Conservation (phyloP, 2,797 vertebrate species). For the Chelon labrosus region DNA sequence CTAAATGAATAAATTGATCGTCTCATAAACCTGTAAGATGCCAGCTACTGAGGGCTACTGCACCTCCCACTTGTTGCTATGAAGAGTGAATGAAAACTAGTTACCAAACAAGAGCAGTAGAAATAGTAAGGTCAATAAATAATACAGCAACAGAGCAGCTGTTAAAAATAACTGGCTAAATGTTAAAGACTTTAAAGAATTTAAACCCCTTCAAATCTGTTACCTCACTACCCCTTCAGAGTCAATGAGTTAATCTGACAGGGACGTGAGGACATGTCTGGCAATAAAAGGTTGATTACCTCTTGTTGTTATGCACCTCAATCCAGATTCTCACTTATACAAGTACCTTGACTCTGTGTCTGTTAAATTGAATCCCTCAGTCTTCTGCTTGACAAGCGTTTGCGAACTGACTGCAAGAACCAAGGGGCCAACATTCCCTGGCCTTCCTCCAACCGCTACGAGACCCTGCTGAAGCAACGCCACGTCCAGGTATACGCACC, state of each 20-base stretch:
- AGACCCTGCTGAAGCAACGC: slow-evolving; percentile 95
- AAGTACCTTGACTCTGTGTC: neutral
- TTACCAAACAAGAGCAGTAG: too few relatives aligned
- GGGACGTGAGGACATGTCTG: too few relatives aligned
- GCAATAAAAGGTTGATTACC: neutral
- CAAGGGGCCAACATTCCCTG: slow-evolving; percentile 93
- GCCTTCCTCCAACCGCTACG: slow-evolving; percentile 93
- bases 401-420: slow-evolving; percentile 95
- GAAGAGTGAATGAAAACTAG: neutral
- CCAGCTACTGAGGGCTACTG: neutral
- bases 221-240: too few relatives aligned
- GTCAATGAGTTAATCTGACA: too few relatives aligned
- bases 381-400: slow-evolving; percentile 94
- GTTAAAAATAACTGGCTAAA: neutral
- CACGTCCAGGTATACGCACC: slow-evolving; percentile 90
- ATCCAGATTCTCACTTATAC: neutral
- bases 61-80: neutral
- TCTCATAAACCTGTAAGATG: neutral
- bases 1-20: neutral
- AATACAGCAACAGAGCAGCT: too few relatives aligned
- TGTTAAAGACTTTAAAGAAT: neutral
- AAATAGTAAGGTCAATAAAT: neutral
- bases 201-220: too few relatives aligned
- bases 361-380: slow-evolving; percentile 70
- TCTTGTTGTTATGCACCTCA: neutral